Evolutionary conservation across 2,888 invertebrate species (phyloP), one percentile per base, ranked within the genome.

Genomic region (Apamea sordens): DNA sequence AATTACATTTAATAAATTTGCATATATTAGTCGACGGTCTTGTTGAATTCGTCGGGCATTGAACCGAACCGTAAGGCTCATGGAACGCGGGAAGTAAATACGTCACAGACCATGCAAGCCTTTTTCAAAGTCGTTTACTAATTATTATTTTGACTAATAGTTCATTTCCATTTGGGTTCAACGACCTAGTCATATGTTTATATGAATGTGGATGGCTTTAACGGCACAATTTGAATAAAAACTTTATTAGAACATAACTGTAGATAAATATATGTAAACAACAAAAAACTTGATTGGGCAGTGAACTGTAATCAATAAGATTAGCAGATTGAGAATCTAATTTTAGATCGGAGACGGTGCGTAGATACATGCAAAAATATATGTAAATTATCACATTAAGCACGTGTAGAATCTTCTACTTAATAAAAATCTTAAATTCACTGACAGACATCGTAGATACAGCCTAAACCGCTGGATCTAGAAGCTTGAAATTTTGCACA

Each of bases 271-370:
- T 61, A 69, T 24, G 41, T 79, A n/a, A 73, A 59, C 1, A 36
- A 59, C 11, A 73, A 79, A 77, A 77, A 50, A 83, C 68, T 64
- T 50, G 83, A n/a, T 47, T 41, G 56, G 63, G 15, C 24, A 56
- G 11, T 69, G 5, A 47, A 15, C 13, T 80, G 32, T 32, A 59
- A 8, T 21, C 41, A 15, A 41, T 15, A 50, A 21, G 15, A 64
- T 56, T 18, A 24, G 36, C 21, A 50, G 36, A 32, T 73, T 73
- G 18, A 18, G 24, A 15, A 11, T 47, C n/a, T 56, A 10, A 64
- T 36, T 28, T 64, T 47, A 64, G 28, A 63, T 53, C 47, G 28
- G 65, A 8, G 50, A 59, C n/a, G 56, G 4, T 59, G n/a, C 24
- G n/a, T 41, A 41, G 41, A 41, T 41, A 41, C 11, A 59, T 13